Conservation (phyloP, 1,140 invertebrate species). For the Conopomorpha cramerella region DNA sequence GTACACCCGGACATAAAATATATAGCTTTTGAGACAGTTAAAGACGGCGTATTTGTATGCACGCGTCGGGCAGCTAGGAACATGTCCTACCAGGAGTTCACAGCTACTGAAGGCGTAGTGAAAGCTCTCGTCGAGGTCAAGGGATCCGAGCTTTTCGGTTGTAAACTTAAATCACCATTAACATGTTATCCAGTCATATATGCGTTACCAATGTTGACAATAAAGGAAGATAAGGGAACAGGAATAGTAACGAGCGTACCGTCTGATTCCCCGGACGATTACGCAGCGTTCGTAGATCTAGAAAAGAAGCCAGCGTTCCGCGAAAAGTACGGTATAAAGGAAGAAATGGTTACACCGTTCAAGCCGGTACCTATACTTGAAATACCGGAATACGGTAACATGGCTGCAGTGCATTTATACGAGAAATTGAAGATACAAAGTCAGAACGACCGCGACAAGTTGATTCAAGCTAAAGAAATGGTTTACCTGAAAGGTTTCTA, state of each 20-base stretch:
- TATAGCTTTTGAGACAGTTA: slow-evolving; percentile 77
- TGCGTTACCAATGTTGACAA: slow-evolving; percentile 95
- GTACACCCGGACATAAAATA: slow-evolving; percentile 94
- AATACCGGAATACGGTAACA: slow-evolving; percentile 86
- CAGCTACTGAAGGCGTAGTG: slow-evolving; percentile 78
- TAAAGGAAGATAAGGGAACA: slow-evolving; percentile 97
- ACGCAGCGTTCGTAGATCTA: slow-evolving; percentile 91
- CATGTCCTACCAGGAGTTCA: slow-evolving; percentile 96
- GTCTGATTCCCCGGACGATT: slow-evolving; percentile 98
- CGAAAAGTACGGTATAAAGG: slow-evolving; percentile 90
- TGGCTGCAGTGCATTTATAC: slow-evolving; percentile 84
- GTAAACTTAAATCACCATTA: slow-evolving; percentile 81
- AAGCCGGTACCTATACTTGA: slow-evolving; percentile 88
- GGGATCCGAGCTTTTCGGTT: slow-evolving; percentile 81
- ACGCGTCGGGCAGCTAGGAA: slow-evolving; percentile 89
- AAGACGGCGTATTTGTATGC: slow-evolving; percentile 85
- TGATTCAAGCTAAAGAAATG: slow-evolving; percentile 93
- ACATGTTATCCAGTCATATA: slow-evolving; percentile 85
- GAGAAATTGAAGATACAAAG: slow-evolving; percentile 94
- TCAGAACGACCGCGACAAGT: slow-evolving; percentile 95
- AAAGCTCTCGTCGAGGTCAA: slow-evolving; percentile 71
- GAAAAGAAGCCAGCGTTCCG: slow-evolving; percentile 93
- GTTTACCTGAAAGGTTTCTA: slow-evolving; percentile 99
- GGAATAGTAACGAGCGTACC: slow-evolving; percentile 98
- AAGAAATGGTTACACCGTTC: slow-evolving; percentile 84